Evolutionary conservation across 2,113 vertebrate species (phyloP).

Genomic region (Gadus macrocephalus): DNA sequence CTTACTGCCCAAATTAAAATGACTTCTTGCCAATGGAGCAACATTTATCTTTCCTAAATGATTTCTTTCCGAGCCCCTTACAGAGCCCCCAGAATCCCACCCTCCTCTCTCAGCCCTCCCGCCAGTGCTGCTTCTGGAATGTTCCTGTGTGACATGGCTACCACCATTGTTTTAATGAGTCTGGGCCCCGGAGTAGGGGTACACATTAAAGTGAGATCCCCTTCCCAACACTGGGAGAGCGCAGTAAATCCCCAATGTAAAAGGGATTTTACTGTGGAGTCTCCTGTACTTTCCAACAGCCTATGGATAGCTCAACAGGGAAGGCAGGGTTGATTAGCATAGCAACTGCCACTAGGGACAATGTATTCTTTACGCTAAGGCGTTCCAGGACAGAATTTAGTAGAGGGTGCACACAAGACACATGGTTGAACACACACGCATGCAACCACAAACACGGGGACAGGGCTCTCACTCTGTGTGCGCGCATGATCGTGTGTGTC

Average conservation of each 20-base stretch:
- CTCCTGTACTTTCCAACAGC: constrained; percentile 15
- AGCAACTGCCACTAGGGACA: constrained; percentile 43
- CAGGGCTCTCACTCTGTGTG: constrained; percentile 38
- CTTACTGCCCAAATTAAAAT: no score
- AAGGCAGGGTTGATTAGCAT: constrained; percentile 46
- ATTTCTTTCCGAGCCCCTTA: no score
- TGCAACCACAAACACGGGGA: constrained; percentile 4
- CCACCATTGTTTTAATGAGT: no score
- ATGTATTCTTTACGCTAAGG: constrained; percentile 47
- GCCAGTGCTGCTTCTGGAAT: constrained; percentile 8
- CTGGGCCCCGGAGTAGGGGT: no score
- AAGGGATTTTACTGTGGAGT: constrained; percentile 10
- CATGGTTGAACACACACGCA: background rate
- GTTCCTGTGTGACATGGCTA: constrained; percentile 1
- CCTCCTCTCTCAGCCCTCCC: background rate
- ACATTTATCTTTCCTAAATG: no score
- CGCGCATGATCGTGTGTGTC: background rate
- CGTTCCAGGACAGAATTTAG: constrained; percentile 22
- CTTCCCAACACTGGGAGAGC: constrained; percentile 7
- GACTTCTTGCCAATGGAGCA: no score
- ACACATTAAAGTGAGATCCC: constrained; percentile 1
- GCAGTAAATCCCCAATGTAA: constrained; percentile 9
- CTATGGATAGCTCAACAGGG: constrained; percentile 27
- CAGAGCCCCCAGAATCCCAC: no score
- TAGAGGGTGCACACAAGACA: no score